Base-by-base conservation (phyloP, 2,888 invertebrate species). In the Macrophya alboannulata region DNA sequence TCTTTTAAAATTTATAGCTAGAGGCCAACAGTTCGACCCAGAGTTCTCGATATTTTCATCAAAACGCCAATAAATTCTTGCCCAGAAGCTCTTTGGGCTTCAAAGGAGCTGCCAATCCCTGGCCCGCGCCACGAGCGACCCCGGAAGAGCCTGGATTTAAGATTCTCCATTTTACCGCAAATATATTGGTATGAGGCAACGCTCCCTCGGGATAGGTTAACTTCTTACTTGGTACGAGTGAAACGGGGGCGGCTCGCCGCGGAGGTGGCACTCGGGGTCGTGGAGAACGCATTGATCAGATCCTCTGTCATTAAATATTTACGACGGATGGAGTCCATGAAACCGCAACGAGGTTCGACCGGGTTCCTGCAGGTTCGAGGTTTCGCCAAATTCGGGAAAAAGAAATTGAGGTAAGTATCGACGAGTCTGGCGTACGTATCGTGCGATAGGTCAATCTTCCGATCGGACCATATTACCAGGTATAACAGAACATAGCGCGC, bases 31-130 rank as follows among this genome's bases (percentile, higher is more conserved):
- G 83, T 68, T 48, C 68, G 68, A 68, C 83, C 83, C 68, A 12
- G 37, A 83, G 68, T 71, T 71, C 65, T 59, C 86, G 85, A 84
- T 87, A 87, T 86, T 90, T 90, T 88, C 88, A 87, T 91, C 88
- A 87, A 89, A 90, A 89, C 84, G 88, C 86, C 88, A 89, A 90
- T 91, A 90, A 89, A 89, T 90, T 88, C 85, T 82, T 85, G 85
- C 86, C 84, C 74, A 86, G 68, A 85, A 87, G 86, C 86, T 87
- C 87, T 88, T 86, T 85, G 85, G 86, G 83, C 68, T 68, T 83
- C 83, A 83, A 83, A 83, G 83, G 83, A 83, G 45, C 83, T 83
- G 83, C 83, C 83, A 83, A 68, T 65, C 68, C 83, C 68, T 71
- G 83, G 1, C 48, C 37, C 48, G 68, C 48, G 71, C 83, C 65